A percentile compares a stretch with the other conserved stretches of the same genome.
phyloP scores from a whole-genome alignment of 1,140 invertebrate species.

The Drosophila micromelanica region DNA sequence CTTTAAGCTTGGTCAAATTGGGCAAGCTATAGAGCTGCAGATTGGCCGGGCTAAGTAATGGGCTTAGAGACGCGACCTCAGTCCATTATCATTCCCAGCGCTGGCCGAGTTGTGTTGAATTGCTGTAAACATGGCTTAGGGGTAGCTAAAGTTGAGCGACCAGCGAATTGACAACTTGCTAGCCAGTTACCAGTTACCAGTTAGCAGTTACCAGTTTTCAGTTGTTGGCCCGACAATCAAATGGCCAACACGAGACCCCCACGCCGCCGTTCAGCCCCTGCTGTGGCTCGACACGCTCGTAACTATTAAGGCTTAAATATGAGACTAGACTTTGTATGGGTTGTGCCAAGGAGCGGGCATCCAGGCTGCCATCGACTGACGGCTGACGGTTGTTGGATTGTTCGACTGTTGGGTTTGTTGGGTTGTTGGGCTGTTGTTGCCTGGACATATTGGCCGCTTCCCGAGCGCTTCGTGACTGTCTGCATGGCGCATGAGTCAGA shows the following conservation, averaged over 20 bases:
- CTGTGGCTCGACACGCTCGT: conserved; percentile 8
- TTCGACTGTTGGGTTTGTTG: background rate
- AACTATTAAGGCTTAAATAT: conserved; percentile 19
- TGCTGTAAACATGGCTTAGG: conserved; percentile 36
- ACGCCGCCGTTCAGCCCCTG: background rate
- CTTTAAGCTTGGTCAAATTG: background rate
- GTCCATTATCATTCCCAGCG: background rate
- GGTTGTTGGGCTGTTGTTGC: conserved; percentile 24
- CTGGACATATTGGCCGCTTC: conserved; percentile 45
- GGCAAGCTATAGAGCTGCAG: background rate
- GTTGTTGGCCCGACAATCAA: conserved; percentile 63
- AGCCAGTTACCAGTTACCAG: conserved; percentile 12
- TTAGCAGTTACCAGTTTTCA: conserved; percentile 8
- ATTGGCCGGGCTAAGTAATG: conserved; percentile 3
- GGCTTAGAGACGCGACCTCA: background rate
- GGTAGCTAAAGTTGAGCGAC: conserved; percentile 34
- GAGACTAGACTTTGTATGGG: conserved; percentile 65
- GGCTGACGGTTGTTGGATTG: background rate
- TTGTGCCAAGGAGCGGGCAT: conserved; percentile 46
- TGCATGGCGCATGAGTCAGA: conserved; percentile 59
- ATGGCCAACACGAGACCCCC: conserved; percentile 50
- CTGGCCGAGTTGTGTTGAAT: conserved; percentile 11
- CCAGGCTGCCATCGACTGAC: conserved; percentile 8
- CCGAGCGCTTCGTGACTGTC: conserved; percentile 6
- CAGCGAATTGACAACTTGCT: conserved; percentile 34